A percentile compares a stretch with the other conserved stretches of the same genome.
These are phyloP conservation scores for Chaitophorus viminalis DNA, from an alignment of 2,888 invertebrate species.

Conservation along the genomic window DNA sequence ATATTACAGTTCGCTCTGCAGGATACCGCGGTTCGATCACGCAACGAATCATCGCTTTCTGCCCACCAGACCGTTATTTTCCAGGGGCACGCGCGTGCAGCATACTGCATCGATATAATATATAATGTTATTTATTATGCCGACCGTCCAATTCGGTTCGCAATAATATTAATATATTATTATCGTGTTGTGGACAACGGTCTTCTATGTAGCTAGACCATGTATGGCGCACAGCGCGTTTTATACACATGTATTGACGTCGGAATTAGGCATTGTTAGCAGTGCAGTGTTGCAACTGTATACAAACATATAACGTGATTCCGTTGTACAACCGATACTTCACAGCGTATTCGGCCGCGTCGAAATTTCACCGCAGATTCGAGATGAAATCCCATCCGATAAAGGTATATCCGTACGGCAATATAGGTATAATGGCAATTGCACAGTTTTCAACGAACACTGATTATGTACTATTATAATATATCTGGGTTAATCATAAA, in stretches of 20 bases:
- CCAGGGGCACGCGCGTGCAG: background rate
- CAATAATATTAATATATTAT: background rate
- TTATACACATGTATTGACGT: too few relatives aligned
- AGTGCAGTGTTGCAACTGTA: background rate
- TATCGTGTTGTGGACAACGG: too few relatives aligned
- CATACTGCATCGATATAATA: background rate
- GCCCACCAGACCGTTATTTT: background rate
- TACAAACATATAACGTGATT: background rate
- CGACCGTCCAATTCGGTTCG: background rate
- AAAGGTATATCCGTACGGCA: background rate
- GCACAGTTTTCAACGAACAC: constrained; percentile 33
- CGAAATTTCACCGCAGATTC: constrained; percentile 30
- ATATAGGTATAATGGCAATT: constrained; percentile 2
- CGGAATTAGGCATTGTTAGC: background rate
- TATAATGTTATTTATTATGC: background rate
- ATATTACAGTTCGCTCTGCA: background rate
- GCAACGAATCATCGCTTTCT: background rate
- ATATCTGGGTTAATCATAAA: constrained; percentile 18
- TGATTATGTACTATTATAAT: background rate
- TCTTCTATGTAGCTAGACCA: too few relatives aligned
- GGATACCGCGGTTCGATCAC: background rate
- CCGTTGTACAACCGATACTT: background rate
- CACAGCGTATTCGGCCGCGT: background rate
- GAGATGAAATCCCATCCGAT: constrained; percentile 22
- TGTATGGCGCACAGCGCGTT: background rate